Conservation (phyloP, 2,888 invertebrate species). For the Desoria tigrina region DNA sequence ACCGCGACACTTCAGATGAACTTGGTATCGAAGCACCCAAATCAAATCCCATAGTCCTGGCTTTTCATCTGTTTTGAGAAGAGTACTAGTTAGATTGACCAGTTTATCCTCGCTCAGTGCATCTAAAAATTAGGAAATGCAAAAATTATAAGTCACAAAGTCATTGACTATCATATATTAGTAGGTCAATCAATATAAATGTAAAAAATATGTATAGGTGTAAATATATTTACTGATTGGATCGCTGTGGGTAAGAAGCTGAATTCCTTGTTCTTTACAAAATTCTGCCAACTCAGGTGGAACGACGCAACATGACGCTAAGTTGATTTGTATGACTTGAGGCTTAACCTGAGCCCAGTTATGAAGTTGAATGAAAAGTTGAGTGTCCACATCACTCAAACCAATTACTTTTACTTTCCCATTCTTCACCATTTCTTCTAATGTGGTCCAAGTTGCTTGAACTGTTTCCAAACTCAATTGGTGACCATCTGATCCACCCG, state of each 20-base stretch:
- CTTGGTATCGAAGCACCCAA: constrained; percentile 84
- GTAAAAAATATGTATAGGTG: not conserved
- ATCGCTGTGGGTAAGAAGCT: constrained; percentile 92
- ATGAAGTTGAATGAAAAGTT: constrained; percentile 73
- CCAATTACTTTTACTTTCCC: constrained; percentile 75
- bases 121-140: constrained; percentile 20
- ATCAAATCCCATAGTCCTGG: constrained; percentile 55
- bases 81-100: constrained; percentile 56
- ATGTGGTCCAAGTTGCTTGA: constrained; percentile 72
- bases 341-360: constrained; percentile 78
- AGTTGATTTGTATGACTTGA: constrained; percentile 86
- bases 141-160: constrained; percentile 1
- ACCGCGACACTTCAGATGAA: constrained; percentile 86
- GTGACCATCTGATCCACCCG: constrained; percentile 54
- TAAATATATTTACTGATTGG: constrained; percentile 70
- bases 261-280: constrained; percentile 86
- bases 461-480: constrained; percentile 63
- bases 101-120: constrained; percentile 25
- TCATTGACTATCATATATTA: no score
- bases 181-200: no score
- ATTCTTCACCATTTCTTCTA: constrained; percentile 70
- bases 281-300: constrained; percentile 86
- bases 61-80: no score
- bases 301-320: constrained; percentile 90
- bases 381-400: constrained; percentile 85